Evolutionary conservation across 2,888 invertebrate species (phyloP).

Genomic region (Cotesia congregata): DNA sequence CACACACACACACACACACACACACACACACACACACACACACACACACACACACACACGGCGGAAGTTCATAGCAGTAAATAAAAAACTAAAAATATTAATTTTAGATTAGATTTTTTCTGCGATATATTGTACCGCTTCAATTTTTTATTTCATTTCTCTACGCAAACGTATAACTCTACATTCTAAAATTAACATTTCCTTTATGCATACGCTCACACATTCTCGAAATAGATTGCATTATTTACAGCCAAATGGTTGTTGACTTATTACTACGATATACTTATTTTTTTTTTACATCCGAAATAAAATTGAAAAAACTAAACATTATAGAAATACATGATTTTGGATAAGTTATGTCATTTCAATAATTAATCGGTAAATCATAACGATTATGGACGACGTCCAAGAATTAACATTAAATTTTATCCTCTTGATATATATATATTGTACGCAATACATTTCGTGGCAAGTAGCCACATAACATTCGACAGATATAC

Average conservation of each 20-base stretch:
- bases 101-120: no score
- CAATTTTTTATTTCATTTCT: not conserved
- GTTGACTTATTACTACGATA: no score
- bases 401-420: slow-evolving; percentile 9
- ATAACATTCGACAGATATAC: slow-evolving; percentile 11
- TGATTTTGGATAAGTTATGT: not conserved
- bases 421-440: not conserved
- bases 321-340: not conserved
- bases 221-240: not conserved
- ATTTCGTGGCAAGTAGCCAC: slow-evolving; percentile 15
- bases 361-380: not conserved
- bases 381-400: slow-evolving; percentile 7
- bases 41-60: no score
- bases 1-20: no score
- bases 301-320: no score
- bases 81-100: no score
- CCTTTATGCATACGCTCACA: not conserved
- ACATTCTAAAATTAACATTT: not conserved
- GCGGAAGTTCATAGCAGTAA: no score
- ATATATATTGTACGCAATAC: slow-evolving; percentile 7
- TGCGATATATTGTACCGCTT: no score
- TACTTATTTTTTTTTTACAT: no score
- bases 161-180: not conserved
- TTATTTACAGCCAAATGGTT: no score
- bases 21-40: no score